A percentile compares a stretch with the other conserved stretches of the same genome.
Evolutionary conservation across 53 echinoderm and acorn worm species (phyloP).

Genomic region (Zoroaster sp.): DNA sequence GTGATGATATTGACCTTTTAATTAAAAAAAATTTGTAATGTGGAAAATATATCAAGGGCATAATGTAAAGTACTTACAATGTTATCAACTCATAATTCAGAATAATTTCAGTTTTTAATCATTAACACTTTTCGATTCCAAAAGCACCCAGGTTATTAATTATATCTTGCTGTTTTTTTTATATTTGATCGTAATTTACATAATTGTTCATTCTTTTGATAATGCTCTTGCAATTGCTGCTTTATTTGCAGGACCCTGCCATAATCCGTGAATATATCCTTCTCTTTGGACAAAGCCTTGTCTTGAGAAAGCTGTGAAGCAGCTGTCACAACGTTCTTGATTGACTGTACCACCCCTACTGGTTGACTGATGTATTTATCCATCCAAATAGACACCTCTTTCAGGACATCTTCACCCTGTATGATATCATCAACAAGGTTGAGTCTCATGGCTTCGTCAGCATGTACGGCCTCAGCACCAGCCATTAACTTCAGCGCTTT

Average conservation of each 20-base stretch:
- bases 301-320: slow-evolving; percentile 78
- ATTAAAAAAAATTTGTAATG: too few species aligned
- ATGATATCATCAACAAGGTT: slow-evolving; percentile 69
- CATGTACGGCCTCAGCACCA: slow-evolving; percentile 26
- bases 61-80: too few species aligned
- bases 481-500: slow-evolving; percentile 75
- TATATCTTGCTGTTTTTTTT: too few species aligned
- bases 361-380: slow-evolving; percentile 61
- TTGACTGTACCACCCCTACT: slow-evolving; percentile 66
- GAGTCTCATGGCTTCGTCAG: slow-evolving; percentile 56
- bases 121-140: too few species aligned
- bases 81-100: too few species aligned
- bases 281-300: slow-evolving; percentile 82
- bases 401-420: slow-evolving; percentile 39
- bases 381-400: slow-evolving; percentile 68
- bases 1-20: too few species aligned
- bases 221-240: slow-evolving; percentile 44
- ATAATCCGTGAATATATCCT: slow-evolving; percentile 80
- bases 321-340: slow-evolving; percentile 78
- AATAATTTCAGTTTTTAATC: too few species aligned
- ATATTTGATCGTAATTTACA: too few species aligned
- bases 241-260: slow-evolving; percentile 66
- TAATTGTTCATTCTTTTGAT: neutral
- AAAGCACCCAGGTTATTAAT: too few species aligned
- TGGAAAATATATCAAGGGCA: too few species aligned